Evolutionary conservation across 2,888 invertebrate genomes (phyloP).

Genomic region (Pristionchus entomophagus): DNA sequence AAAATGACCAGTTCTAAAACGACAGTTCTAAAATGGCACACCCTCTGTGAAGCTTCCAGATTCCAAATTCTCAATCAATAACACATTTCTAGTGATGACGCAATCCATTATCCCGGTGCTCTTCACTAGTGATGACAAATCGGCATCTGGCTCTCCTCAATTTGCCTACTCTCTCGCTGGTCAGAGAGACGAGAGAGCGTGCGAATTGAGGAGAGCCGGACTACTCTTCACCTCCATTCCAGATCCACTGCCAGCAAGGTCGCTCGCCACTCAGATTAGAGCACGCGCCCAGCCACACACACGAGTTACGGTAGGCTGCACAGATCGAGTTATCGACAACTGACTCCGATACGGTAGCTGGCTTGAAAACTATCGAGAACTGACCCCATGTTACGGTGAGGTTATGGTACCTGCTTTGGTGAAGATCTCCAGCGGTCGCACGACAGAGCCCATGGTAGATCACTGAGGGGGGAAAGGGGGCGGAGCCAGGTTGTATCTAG

Average conservation of each 20-base stretch:
- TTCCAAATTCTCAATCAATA: not conserved
- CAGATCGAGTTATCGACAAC: not conserved
- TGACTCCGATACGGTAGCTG: not conserved
- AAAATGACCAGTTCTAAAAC: too few species aligned
- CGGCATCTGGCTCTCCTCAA: not conserved
- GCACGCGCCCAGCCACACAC: constrained; percentile 7
- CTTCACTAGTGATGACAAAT: too few species aligned
- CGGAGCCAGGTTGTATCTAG: not conserved
- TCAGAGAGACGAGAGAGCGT: not conserved
- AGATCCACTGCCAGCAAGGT: constrained; percentile 35
- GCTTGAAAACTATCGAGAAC: too few species aligned
- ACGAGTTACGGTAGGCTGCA: not conserved
- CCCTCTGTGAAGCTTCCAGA: not conserved
- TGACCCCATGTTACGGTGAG: too few species aligned
- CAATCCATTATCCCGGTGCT: too few species aligned
- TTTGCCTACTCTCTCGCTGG: not conserved
- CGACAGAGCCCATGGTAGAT: not conserved
- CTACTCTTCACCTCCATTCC: constrained; percentile 28
- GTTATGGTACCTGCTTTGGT: constrained; percentile 20
- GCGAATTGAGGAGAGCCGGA: too few species aligned
- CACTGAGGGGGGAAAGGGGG: not conserved
- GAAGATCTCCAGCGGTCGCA: not conserved
- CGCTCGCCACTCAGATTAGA: not conserved
- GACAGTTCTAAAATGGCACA: too few species aligned
- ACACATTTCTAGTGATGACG: too few species aligned